Conservation (phyloP, 2,888 invertebrate genomes). For the Portevinia maculata region DNA sequence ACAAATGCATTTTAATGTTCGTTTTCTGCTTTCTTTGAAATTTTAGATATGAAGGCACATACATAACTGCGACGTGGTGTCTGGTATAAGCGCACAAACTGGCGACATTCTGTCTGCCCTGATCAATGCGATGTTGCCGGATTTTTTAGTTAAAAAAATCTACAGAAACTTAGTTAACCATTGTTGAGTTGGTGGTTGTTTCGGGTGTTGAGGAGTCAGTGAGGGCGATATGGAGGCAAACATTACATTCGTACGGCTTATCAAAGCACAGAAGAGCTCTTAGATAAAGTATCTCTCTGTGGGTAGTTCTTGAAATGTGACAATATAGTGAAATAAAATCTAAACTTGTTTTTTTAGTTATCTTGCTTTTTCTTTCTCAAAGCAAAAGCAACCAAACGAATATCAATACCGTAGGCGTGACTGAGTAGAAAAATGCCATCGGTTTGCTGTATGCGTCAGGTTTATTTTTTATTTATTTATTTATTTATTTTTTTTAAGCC, state of each 20-base stretch:
- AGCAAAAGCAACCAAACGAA: slow-evolving; percentile 70
- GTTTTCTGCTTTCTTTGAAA: slow-evolving; percentile 72
- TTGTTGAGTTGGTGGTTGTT: background rate
- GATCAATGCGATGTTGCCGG: slow-evolving; percentile 89
- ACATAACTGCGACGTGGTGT: slow-evolving; percentile 87
- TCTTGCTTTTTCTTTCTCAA: slow-evolving; percentile 65
- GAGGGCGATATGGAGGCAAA: background rate
- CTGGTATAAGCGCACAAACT: slow-evolving; percentile 89
- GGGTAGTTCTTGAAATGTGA: slow-evolving; percentile 45
- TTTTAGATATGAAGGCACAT: slow-evolving; percentile 73
- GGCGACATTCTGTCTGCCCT: slow-evolving; percentile 97
- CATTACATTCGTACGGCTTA: background rate
- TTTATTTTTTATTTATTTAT: no score
- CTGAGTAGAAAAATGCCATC: slow-evolving; percentile 73
- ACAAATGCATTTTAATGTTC: slow-evolving; percentile 72
- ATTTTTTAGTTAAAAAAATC: slow-evolving; percentile 74
- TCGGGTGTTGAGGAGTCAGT: background rate
- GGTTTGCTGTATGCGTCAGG: slow-evolving; percentile 71
- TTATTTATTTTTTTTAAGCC: slow-evolving; percentile 48
- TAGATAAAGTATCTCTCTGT: slow-evolving; percentile 4
- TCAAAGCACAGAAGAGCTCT: background rate
- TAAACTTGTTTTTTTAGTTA: slow-evolving; percentile 64
- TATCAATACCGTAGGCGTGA: slow-evolving; percentile 74
- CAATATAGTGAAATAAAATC: slow-evolving; percentile 60
- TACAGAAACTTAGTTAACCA: background rate